A percentile compares a stretch with the other conserved stretches of the same genome.
Conservation (phyloP, 2,797 vertebrate species). For the Sternotherus odoratus region DNA sequence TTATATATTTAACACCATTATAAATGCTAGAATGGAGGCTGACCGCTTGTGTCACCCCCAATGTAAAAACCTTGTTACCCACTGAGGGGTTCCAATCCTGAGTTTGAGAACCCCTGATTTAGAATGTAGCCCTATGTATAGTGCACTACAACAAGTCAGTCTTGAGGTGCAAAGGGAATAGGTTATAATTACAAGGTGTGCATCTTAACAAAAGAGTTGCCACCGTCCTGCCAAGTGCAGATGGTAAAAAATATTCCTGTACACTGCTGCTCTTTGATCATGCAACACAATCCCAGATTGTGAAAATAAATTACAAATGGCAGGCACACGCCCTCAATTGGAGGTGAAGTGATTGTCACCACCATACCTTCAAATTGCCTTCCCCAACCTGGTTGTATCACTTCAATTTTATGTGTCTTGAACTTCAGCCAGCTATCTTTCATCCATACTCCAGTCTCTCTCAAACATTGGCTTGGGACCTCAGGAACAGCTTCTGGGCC, state of each 20-base stretch:
- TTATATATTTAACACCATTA: no score
- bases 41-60: no score
- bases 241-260: neutral
- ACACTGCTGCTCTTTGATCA: neutral
- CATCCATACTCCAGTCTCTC: neutral
- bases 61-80: no score
- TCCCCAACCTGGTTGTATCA: neutral
- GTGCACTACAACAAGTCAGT: neutral
- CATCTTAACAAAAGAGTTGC: neutral
- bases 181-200: neutral
- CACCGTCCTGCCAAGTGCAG: neutral
- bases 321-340: neutral
- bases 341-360: neutral
- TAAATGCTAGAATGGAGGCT: no score
- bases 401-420: neutral
- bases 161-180: neutral
- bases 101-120: neutral
- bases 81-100: no score
- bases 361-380: neutral
- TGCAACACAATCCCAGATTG: neutral
- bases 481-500: neutral
- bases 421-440: neutral
- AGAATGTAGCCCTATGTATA: conserved; percentile 13
- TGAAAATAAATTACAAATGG: neutral
- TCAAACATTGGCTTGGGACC: neutral